Evolutionary conservation across 1,140 invertebrate genomes (phyloP).

Genomic region (Ruditapes philippinarum): DNA sequence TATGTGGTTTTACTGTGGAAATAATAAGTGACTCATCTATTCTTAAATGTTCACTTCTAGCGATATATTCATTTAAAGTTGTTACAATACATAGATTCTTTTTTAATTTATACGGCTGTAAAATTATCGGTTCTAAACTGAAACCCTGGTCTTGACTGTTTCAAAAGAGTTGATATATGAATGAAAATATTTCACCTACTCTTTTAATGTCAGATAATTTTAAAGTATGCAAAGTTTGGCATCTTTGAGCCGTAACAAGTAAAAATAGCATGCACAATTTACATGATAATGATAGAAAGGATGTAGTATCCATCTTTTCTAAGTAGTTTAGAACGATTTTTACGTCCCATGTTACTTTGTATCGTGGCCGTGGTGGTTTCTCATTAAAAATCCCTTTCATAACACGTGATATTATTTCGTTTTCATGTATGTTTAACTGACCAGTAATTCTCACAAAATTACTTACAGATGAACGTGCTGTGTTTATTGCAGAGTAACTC

Average conservation of each 20-base stretch:
- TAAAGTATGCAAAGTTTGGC: slow-evolving; percentile 16
- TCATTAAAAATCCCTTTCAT: slow-evolving; percentile 2
- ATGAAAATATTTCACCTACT: not conserved
- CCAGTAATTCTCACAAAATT: slow-evolving; percentile 1
- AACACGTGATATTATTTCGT: not conserved
- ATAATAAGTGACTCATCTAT: not conserved
- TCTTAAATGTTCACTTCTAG: not conserved
- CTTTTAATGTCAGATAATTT: not conserved
- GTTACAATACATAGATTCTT: not conserved
- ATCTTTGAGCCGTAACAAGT: slow-evolving; percentile 27
- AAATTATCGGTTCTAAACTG: slow-evolving; percentile 21
- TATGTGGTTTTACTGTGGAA: not conserved
- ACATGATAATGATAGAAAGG: slow-evolving; percentile 19
- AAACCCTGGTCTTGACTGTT: not conserved
- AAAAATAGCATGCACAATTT: slow-evolving; percentile 11
- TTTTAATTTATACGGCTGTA: not conserved
- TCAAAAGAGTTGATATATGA: not conserved
- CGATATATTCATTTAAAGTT: slow-evolving; percentile 19
- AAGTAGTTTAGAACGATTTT: not conserved
- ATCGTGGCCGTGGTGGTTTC: not conserved
- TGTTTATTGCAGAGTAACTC: slow-evolving; percentile 7
- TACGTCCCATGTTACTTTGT: not conserved
- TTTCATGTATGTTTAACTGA: not conserved
- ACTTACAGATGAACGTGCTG: not conserved
- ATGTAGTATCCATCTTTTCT: not conserved